Evolutionary conservation across 2,113 vertebrate species (phyloP).

Genomic region (Scalopus aquaticus): DNA sequence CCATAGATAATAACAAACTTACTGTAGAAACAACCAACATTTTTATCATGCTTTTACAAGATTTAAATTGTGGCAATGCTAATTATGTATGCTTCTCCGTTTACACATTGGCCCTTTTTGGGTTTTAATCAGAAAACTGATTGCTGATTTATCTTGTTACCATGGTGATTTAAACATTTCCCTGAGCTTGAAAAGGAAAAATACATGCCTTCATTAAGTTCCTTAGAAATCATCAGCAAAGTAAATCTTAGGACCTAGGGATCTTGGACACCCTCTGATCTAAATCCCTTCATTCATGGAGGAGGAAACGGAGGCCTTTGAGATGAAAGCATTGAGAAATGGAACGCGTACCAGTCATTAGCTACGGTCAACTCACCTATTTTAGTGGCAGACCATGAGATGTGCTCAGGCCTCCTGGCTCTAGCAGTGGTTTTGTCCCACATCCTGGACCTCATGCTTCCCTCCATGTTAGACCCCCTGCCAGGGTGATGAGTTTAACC

Average conservation of each 20-base stretch:
- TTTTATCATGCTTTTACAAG: background rate
- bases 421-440: background rate
- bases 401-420: background rate
- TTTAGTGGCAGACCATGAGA: background rate
- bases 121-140: slow-evolving; percentile 64
- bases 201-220: slow-evolving; percentile 28
- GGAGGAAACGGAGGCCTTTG: background rate
- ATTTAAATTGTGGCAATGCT: background rate
- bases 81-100: slow-evolving; percentile 33
- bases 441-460: background rate
- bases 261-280: background rate
- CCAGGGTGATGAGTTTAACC: background rate
- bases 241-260: background rate
- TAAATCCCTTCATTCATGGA: background rate
- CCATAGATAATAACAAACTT: background rate
- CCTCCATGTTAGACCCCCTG: background rate
- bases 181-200: slow-evolving; percentile 39
- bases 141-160: slow-evolving; percentile 73
- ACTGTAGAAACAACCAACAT: background rate
- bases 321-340: background rate
- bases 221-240: background rate
- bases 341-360: background rate
- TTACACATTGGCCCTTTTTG: slow-evolving; percentile 31
- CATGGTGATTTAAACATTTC: slow-evolving; percentile 61
- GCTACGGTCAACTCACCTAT: background rate